These are phyloP conservation scores for Leptoteleia sp. DNA, from an alignment of 1,140 invertebrate genomes.

Conservation along the genomic window DNA sequence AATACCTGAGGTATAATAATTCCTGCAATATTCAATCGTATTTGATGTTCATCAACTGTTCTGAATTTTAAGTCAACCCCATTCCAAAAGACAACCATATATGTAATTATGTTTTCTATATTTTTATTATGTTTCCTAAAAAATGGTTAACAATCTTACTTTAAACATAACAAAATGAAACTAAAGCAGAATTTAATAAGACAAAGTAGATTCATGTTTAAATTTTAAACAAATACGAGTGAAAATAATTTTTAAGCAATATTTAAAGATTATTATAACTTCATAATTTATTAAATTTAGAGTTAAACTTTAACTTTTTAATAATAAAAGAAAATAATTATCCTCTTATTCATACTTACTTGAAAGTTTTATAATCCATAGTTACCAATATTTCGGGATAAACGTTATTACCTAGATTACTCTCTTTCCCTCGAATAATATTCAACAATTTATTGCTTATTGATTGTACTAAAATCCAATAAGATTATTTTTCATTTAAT, in stretches of 20 bases:
- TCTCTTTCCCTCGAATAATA: neutral
- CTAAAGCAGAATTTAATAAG: too few relatives aligned
- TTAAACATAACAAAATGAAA: too few relatives aligned
- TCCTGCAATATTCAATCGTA: neutral
- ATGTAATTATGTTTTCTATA: slow-evolving; percentile 1
- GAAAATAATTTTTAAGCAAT: too few relatives aligned
- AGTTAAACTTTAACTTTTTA: too few relatives aligned
- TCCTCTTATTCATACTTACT: slow-evolving; percentile 1
- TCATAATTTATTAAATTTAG: too few relatives aligned
- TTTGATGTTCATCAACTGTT: neutral
- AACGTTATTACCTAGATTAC: neutral
- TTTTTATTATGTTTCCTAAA: slow-evolving; percentile 3
- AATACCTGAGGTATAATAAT: neutral
- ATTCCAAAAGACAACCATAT: slow-evolving; percentile 19
- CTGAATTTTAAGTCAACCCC: slow-evolving; percentile 16
- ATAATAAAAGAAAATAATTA: too few relatives aligned
- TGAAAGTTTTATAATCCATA: slow-evolving; percentile 15
- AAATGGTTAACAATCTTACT: too few relatives aligned
- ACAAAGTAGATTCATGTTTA: too few relatives aligned
- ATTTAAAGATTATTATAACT: too few relatives aligned
- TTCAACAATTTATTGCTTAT: slow-evolving; percentile 1
- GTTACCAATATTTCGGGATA: slow-evolving; percentile 25
- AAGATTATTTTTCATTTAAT: too few relatives aligned
- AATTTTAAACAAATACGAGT: too few relatives aligned
- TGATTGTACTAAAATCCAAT: too few relatives aligned